Evolutionary conservation across 2,888 invertebrate species (phyloP).

Genomic region (Lymantria monacha): DNA sequence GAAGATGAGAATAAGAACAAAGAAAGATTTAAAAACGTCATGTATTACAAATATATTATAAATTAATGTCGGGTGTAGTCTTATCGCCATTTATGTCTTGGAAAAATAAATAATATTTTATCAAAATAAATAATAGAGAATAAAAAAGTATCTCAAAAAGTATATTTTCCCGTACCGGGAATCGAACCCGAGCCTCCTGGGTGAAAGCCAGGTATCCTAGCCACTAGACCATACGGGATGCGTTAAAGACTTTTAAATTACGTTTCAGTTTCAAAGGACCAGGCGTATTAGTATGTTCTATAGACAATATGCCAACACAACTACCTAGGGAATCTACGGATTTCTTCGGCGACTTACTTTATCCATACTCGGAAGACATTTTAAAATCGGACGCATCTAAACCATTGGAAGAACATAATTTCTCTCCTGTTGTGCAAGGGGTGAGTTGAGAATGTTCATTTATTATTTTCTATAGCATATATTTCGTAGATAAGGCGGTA

Average conservation of each 20-base stretch:
- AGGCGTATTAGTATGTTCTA: slow-evolving; percentile 99
- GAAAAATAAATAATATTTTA: not conserved
- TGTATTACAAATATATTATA: no score
- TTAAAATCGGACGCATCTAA: slow-evolving; percentile 91
- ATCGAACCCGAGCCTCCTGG: slow-evolving; percentile 89
- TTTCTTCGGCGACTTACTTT: slow-evolving; percentile 96
- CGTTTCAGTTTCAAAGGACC: slow-evolving; percentile 92
- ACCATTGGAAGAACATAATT: slow-evolving; percentile 89
- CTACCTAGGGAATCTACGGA: slow-evolving; percentile 98
- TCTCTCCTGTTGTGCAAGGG: slow-evolving; percentile 86
- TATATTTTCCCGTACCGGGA: slow-evolving; percentile 77
- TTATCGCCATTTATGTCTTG: not conserved
- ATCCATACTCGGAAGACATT: slow-evolving; percentile 95
- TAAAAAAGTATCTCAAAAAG: not conserved
- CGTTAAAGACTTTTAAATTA: slow-evolving; percentile 5
- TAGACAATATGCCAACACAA: slow-evolving; percentile 99
- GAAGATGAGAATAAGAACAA: no score
- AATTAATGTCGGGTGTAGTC: no score
- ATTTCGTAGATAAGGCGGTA: no score
- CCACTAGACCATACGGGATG: slow-evolving; percentile 32
- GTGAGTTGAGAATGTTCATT: slow-evolving; percentile 61
- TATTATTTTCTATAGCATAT: no score
- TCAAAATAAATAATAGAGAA: not conserved
- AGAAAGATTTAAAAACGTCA: no score
- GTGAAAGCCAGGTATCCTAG: slow-evolving; percentile 88